phyloP scores from a whole-genome alignment of 2,888 invertebrate species.

The Lysandra coridon region DNA sequence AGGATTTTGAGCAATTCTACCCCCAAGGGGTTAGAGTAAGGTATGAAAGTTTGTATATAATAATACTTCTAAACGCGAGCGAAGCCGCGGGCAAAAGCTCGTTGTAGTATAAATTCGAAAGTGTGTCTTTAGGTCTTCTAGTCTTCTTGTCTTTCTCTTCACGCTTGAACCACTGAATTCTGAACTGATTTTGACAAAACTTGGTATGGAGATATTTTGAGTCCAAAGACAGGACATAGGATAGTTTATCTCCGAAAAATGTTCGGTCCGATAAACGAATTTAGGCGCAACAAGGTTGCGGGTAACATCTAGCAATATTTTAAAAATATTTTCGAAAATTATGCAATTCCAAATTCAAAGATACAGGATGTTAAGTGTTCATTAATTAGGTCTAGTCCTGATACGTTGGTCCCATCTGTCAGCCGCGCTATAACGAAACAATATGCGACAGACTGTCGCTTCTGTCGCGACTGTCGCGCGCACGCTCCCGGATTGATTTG shows the following conservation, averaged over 20 bases:
- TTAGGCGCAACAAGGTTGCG: too few relatives aligned
- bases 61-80: too few relatives aligned
- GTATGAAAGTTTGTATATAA: too few relatives aligned
- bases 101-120: not conserved
- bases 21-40: too few relatives aligned
- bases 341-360: not conserved
- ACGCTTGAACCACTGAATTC: too few relatives aligned
- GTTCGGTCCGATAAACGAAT: too few relatives aligned
- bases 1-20: too few relatives aligned
- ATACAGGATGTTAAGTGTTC: conserved; percentile 12
- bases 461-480: conserved; percentile 44
- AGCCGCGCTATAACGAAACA: conserved; percentile 63
- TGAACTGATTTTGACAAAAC: too few relatives aligned
- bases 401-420: conserved; percentile 57
- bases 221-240: too few relatives aligned
- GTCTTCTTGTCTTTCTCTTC: not conserved
- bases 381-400: conserved; percentile 32
- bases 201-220: too few relatives aligned
- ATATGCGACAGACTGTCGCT: conserved; percentile 46
- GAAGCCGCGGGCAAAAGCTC: too few relatives aligned
- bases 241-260: too few relatives aligned
- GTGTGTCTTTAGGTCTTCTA: not conserved
- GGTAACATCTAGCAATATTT: not conserved
- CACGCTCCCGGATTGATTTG: conserved; percentile 58
- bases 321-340: not conserved